Evolutionary conservation across 2,113 vertebrate genomes (phyloP), one percentile per base, ranked within the genome.

Genomic region (Cyprinodon brontotheroides): DNA sequence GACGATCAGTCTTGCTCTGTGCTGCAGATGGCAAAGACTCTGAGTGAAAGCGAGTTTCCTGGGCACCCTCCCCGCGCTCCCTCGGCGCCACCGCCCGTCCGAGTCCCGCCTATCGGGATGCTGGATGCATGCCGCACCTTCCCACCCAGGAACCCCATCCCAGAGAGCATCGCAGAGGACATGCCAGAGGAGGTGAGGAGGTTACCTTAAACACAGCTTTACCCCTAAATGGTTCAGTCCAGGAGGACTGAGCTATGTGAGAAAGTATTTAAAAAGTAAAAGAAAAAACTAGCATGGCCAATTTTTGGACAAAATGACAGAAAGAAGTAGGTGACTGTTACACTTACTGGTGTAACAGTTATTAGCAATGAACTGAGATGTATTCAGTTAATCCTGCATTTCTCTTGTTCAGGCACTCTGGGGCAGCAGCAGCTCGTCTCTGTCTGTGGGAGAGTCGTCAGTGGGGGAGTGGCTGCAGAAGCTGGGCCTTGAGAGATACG

Each of bases 1-100:
- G 97, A 99, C 1, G 97, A 98, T 82, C 96, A 96, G 29, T 99
- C 97, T 3, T 99, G 97, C 86, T 99, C 97, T 0, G 97, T 98
- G 77, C 95, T 99, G 37, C 97, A 99, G 92, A 96, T 99, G 95
- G 97, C 97, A 81, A 97, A 96, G 90, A 97, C 96, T 0, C 91
- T 99, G 88, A 98, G 97, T 4, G 97, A 99, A 86, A 97, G 95
- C 68, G 97, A 98, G 84, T 98, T 96, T 11, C 81, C 92, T 0
- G 84, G 89, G 0, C 94, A 93, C 39, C 89, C 85, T 29, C 84
- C 83, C 3, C 91, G 94, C 4, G 93, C 92, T 61, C 90, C 91
- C 2, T 88, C 93, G 1, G 88, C 91, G 3, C 92, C 89, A 0
- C 92, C 89, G 1, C 90, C 87, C 11, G 85, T 87, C 0, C 87